Evolutionary conservation across 92 coral and sea anemone genomes (phyloP).

Genomic region (Plumapathes pennacea): DNA sequence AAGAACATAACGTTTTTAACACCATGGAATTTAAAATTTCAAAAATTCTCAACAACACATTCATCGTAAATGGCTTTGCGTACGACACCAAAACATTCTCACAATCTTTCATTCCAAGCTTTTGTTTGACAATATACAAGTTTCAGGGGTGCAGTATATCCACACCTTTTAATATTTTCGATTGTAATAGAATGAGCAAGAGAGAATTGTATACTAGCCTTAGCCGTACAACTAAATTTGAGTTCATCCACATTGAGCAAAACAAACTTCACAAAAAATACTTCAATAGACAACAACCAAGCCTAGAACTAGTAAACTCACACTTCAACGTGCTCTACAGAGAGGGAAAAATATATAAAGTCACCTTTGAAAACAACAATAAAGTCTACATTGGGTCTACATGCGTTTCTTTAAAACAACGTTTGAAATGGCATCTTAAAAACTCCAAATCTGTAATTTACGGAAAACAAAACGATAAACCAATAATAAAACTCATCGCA

Average conservation of each 20-base stretch:
- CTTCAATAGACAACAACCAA: conserved; percentile 1
- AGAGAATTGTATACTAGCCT: conserved; percentile 13
- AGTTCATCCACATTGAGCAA: conserved; percentile 5
- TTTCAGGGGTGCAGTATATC: conserved; percentile 12
- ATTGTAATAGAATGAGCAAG: conserved; percentile 33
- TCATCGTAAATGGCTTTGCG: conserved; percentile 2
- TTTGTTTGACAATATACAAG: conserved; percentile 30
- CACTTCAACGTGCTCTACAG: conserved; percentile 10
- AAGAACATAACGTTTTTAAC: no score
- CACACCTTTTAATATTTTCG: conserved; percentile 11
- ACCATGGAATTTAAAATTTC: conserved; percentile 11
- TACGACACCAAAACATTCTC: conserved; percentile 4
- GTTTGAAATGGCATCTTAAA: conserved; percentile 9
- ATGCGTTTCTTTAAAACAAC: conserved; percentile 1
- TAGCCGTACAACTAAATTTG: conserved; percentile 5
- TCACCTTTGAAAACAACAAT: conserved; percentile 1
- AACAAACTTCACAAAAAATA: conserved; percentile 1
- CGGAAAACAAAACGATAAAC: background rate
- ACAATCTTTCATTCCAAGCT: conserved; percentile 20
- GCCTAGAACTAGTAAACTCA: conserved; percentile 4
- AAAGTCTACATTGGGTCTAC: conserved; percentile 12
- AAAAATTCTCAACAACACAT: background rate
- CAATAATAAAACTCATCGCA: background rate
- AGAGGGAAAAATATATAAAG: conserved; percentile 28
- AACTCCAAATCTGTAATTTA: background rate